Percentiles rank a stretch among this genome's conserved stretches.
These are phyloP conservation scores for Rosalia funebris DNA, from an alignment of 2,888 invertebrate genomes.

Conservation along the genomic window DNA sequence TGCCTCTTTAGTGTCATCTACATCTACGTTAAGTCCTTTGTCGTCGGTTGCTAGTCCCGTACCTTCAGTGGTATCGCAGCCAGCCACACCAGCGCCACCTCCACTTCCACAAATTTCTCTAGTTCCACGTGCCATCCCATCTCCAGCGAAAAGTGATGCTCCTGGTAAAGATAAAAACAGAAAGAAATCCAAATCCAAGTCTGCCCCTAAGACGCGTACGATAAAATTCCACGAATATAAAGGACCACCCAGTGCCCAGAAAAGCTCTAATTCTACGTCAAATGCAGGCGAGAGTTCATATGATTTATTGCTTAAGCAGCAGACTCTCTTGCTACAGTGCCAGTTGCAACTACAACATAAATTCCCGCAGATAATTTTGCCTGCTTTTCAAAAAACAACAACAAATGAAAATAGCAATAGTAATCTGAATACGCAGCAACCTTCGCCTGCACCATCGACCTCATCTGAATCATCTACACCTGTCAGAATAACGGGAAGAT, in stretches of 20 bases:
- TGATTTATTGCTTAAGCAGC: slow-evolving; percentile 91
- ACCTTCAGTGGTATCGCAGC: slow-evolving; percentile 60
- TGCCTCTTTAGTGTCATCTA: slow-evolving; percentile 67
- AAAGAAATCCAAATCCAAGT: slow-evolving; percentile 85
- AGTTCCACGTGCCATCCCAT: slow-evolving; percentile 64
- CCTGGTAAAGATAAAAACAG: slow-evolving; percentile 82
- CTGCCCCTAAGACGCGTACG: slow-evolving; percentile 82
- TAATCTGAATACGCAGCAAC: slow-evolving; percentile 53
- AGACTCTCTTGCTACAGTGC: slow-evolving; percentile 90
- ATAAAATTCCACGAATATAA: slow-evolving; percentile 98
- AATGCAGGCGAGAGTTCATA: slow-evolving; percentile 83
- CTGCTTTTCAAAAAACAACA: slow-evolving; percentile 71
- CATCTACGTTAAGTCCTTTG: slow-evolving; percentile 74
- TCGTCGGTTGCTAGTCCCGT: slow-evolving; percentile 74
- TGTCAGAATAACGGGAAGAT: slow-evolving; percentile 70
- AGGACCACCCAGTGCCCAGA: slow-evolving; percentile 87
- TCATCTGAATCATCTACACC: slow-evolving; percentile 60
- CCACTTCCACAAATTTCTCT: slow-evolving; percentile 66
- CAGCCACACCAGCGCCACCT: slow-evolving; percentile 67
- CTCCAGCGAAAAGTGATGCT: slow-evolving; percentile 64
- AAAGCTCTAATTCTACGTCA: slow-evolving; percentile 72
- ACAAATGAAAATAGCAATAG: slow-evolving; percentile 28
- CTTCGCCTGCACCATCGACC: slow-evolving; percentile 62
- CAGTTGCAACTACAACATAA: slow-evolving; percentile 85
- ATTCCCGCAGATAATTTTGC: slow-evolving; percentile 84